phyloP scores from a whole-genome alignment of 1,140 invertebrate genomes.

The Hyphantria cunea region DNA sequence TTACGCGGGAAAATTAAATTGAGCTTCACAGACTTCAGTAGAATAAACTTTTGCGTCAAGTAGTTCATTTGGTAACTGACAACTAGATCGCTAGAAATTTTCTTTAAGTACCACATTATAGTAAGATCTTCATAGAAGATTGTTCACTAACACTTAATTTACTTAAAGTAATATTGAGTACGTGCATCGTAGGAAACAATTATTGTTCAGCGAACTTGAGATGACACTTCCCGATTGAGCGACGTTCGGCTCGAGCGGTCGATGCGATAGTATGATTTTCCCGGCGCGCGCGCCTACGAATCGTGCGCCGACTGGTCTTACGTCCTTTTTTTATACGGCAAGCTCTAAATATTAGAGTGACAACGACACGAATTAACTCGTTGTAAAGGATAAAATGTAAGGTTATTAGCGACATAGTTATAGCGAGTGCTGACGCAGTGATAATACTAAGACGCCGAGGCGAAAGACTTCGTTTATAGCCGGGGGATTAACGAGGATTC shows the following conservation, averaged over 20 bases:
- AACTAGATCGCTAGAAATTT: conserved; percentile 31
- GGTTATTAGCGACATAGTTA: conserved; percentile 71
- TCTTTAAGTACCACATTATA: conserved; percentile 42
- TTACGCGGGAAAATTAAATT: conserved; percentile 38
- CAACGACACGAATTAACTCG: conserved; percentile 70
- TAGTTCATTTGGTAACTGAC: conserved; percentile 35
- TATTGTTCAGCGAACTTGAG: conserved; percentile 28
- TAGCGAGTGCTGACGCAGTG: conserved; percentile 53
- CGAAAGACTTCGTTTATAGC: conserved; percentile 75
- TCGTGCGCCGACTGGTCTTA: conserved; percentile 41
- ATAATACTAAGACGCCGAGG: conserved; percentile 55
- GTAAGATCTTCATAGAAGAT: conserved; percentile 36
- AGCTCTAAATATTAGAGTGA: conserved; percentile 74
- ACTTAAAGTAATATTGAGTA: conserved; percentile 18
- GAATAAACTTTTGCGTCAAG: conserved; percentile 44
- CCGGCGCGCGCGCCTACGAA: conserved; percentile 66
- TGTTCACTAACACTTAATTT: conserved; percentile 23
- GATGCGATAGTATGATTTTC: conserved; percentile 71
- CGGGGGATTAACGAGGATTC: conserved; percentile 73
- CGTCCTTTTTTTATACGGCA: conserved; percentile 78
- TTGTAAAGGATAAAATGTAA: conserved; percentile 79
- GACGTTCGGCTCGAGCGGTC: conserved; percentile 61
- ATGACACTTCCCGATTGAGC: conserved; percentile 56
- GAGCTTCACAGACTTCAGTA: conserved; percentile 41
- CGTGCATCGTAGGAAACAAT: conserved; percentile 27